Percentiles rank a stretch among this genome's conserved stretches.
Conservation (phyloP, 2,888 invertebrate species). For the Tachina fera region DNA sequence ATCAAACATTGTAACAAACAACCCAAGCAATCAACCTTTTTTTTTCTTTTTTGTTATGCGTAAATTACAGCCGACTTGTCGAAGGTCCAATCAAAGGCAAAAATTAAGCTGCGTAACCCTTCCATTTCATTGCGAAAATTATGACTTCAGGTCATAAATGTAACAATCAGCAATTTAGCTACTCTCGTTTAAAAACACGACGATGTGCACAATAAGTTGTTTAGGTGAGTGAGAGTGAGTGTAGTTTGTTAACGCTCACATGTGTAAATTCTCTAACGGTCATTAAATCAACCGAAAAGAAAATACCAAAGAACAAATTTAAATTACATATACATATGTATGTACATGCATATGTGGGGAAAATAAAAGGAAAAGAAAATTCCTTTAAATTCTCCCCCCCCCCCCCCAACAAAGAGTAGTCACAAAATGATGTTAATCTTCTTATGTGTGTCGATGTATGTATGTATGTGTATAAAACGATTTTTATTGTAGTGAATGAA, state of each 20-base stretch:
- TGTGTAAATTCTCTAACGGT: constrained; percentile 52
- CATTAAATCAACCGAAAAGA: constrained; percentile 63
- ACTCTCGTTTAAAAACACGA: background rate
- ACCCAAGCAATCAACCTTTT: constrained; percentile 59
- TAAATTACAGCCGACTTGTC: constrained; percentile 60
- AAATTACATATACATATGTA: constrained; percentile 18
- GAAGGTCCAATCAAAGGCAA: constrained; percentile 63
- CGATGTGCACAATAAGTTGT: background rate
- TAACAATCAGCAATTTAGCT: constrained; percentile 65
- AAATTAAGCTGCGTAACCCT: constrained; percentile 44
- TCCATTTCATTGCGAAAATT: constrained; percentile 48
- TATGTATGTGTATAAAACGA: constrained; percentile 3
- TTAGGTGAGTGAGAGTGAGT: background rate
- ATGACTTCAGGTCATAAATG: constrained; percentile 71
- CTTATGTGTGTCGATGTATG: background rate
- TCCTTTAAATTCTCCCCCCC: constrained; percentile 15
- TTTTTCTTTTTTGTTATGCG: constrained; percentile 32
- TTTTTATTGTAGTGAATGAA: constrained; percentile 11
- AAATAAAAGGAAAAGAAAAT: constrained; percentile 3
- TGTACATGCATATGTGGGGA: background rate
- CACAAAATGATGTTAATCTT: constrained; percentile 62
- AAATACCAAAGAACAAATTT: constrained; percentile 53
- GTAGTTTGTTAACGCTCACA: background rate
- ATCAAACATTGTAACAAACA: constrained; percentile 43
- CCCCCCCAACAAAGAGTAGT: constrained; percentile 1